phyloP scores from a whole-genome alignment of 2,888 invertebrate genomes.

The Choristoneura rosaceana region DNA sequence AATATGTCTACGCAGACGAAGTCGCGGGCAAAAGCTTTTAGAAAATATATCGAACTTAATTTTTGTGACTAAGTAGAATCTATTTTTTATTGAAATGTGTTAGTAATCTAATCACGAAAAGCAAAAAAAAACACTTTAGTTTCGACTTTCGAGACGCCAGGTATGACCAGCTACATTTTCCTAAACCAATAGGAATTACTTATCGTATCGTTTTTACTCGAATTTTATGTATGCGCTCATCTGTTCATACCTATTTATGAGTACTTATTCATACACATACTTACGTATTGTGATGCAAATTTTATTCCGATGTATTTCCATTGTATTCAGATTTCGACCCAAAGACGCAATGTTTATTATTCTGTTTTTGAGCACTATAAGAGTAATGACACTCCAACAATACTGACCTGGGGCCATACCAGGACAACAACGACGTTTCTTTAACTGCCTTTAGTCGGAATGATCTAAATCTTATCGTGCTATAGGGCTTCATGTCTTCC shows the following conservation, averaged over 20 bases:
- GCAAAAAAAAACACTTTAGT: no score
- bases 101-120: no score
- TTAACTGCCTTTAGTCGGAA: neutral
- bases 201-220: conserved; percentile 34
- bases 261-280: conserved; percentile 33
- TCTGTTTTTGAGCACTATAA: conserved; percentile 23
- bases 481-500: neutral
- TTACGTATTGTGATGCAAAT: conserved; percentile 41
- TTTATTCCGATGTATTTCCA: conserved; percentile 44
- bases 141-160: no score
- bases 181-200: conserved; percentile 11
- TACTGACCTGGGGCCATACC: neutral
- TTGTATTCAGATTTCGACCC: conserved; percentile 63
- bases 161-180: neutral
- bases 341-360: conserved; percentile 33
- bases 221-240: conserved; percentile 34
- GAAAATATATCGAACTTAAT: no score
- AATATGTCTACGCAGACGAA: no score
- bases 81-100: no score
- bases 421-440: neutral
- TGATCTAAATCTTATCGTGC: neutral
- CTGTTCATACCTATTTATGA: conserved; percentile 27
- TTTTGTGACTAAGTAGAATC: no score
- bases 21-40: no score
- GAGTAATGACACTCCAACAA: conserved; percentile 20